These are phyloP conservation scores for Daboia siamensis DNA, from an alignment of 2,113 vertebrate species.

Conservation along the genomic window DNA sequence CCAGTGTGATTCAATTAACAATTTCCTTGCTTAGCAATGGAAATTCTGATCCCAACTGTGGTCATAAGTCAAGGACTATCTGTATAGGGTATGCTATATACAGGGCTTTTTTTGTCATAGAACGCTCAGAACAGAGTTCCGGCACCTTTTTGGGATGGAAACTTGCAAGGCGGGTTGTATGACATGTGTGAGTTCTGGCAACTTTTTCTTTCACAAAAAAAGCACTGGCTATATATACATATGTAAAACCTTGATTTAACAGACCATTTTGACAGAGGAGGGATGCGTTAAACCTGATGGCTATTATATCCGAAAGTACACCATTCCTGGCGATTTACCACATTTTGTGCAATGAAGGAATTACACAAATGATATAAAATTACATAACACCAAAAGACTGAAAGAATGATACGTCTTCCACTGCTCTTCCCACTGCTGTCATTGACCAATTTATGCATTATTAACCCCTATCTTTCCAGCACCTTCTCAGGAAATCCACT, in stretches of 20 bases:
- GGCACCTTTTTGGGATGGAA: no score
- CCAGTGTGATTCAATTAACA: not conserved
- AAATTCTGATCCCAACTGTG: not conserved
- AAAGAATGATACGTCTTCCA: not conserved
- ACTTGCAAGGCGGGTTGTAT: no score
- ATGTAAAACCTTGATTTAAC: not conserved
- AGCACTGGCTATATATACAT: not conserved
- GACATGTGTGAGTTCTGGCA: no score
- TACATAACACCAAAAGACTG: not conserved
- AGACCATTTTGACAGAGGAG: not conserved
- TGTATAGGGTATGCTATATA: not conserved
- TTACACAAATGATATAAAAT: not conserved
- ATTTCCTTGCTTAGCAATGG: not conserved
- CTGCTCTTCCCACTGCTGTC: not conserved
- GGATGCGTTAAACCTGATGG: not conserved
- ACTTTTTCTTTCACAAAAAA: no score
- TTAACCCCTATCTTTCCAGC: not conserved
- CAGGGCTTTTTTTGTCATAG: no score
- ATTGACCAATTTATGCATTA: not conserved
- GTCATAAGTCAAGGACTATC: not conserved
- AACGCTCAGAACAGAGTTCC: no score
- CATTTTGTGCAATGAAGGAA: not conserved
- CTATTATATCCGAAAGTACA: not conserved
- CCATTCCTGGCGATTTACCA: not conserved
- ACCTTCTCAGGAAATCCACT: not conserved